These are phyloP conservation scores for Aphelinus certus DNA, from an alignment of 1,140 invertebrate species.

Conservation along the genomic window DNA sequence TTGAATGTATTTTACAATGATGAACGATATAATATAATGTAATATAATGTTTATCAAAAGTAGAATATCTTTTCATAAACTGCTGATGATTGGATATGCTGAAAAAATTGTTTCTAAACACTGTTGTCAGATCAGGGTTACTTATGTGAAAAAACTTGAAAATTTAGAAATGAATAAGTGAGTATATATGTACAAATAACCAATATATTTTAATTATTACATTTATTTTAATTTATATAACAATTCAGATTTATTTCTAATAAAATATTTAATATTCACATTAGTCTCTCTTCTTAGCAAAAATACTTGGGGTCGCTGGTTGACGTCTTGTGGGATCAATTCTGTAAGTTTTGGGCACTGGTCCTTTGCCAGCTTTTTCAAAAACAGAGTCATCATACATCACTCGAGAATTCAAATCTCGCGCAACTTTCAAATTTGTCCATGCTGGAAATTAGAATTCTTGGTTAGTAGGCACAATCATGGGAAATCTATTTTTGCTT, in stretches of 20 bases:
- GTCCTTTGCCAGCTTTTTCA: slow-evolving; percentile 82
- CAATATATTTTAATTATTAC: slow-evolving; percentile 29
- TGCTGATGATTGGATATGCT: no score
- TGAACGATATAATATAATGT: no score
- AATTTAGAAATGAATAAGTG: no score
- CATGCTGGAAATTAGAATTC: slow-evolving; percentile 70
- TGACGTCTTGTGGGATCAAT: slow-evolving; percentile 79
- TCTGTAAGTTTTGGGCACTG: slow-evolving; percentile 87
- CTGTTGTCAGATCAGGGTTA: no score
- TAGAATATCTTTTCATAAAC: no score
- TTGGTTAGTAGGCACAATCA: no score
- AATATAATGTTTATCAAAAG: no score
- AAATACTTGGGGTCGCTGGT: slow-evolving; percentile 21
- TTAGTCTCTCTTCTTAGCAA: slow-evolving; percentile 41
- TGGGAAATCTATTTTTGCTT: no score
- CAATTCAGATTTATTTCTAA: slow-evolving; percentile 31
- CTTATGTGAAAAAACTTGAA: no score
- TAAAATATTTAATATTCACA: slow-evolving; percentile 25
- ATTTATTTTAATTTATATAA: slow-evolving; percentile 33
- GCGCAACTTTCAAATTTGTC: slow-evolving; percentile 84
- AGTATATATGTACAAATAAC: neutral
- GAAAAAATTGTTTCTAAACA: no score
- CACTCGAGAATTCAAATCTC: slow-evolving; percentile 79
- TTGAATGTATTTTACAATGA: no score
- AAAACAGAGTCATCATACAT: slow-evolving; percentile 82